These are phyloP conservation scores for Resseliella maxima DNA, from an alignment of 2,888 invertebrate species.

Conservation along the genomic window DNA sequence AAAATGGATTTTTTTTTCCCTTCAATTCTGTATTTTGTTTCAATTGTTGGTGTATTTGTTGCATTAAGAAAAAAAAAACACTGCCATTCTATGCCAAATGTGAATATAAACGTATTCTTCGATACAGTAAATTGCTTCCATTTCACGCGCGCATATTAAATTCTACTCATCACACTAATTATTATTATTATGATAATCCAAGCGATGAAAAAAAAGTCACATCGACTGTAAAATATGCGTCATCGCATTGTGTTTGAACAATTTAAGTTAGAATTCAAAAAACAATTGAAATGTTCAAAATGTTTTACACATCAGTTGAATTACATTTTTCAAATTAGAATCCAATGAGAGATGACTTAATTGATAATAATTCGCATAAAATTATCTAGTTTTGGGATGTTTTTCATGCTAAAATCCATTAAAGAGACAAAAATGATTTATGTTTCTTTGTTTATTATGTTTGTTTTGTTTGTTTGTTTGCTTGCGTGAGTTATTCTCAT, in stretches of 20 bases:
- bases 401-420: too few species aligned
- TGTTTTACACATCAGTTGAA: too few species aligned
- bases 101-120: not conserved
- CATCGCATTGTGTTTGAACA: too few species aligned
- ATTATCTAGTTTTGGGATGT: not conserved
- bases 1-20: not conserved
- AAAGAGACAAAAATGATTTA: too few species aligned
- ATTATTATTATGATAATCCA: constrained; percentile 14
- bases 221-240: too few species aligned
- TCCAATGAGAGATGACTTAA: not conserved
- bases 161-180: not conserved
- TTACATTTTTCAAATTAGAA: too few species aligned
- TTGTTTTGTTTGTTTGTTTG: too few species aligned
- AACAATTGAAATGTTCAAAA: too few species aligned
- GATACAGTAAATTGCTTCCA: not conserved
- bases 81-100: not conserved
- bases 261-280: too few species aligned
- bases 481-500: too few species aligned
- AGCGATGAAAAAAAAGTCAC: not conserved
- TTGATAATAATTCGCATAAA: not conserved
- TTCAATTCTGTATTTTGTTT: not conserved
- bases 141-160: not conserved
- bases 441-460: too few species aligned
- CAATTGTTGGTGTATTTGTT: not conserved
- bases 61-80: not conserved